phyloP scores from a whole-genome alignment of 2,113 vertebrate species.

The Scartelaos histophorus region DNA sequence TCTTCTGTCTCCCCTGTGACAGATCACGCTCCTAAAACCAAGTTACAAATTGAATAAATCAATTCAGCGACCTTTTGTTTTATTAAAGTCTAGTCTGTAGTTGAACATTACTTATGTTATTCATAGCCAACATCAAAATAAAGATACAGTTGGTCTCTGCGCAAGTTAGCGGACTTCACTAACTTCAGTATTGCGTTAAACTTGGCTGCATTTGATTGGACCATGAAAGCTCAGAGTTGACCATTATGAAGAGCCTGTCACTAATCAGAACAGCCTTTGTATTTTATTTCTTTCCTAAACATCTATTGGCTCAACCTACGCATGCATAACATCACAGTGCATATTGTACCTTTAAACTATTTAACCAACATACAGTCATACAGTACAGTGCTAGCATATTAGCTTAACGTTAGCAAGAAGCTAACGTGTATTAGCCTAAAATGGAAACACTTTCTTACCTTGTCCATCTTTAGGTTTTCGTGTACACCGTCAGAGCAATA shows the following conservation, averaged over 20 bases:
- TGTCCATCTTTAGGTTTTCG: constrained; percentile 43
- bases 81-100: neutral
- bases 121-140: too few relatives aligned
- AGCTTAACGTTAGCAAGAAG: constrained; percentile 3
- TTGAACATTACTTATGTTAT: neutral
- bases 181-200: neutral
- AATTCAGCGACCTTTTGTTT: constrained; percentile 21
- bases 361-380: too few relatives aligned
- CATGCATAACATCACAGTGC: neutral
- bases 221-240: neutral
- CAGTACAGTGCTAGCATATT: neutral
- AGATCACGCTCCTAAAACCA: constrained; percentile 42
- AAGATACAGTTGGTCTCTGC: too few relatives aligned
- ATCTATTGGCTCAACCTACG: constrained; percentile 22
- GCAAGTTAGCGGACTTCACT: too few relatives aligned
- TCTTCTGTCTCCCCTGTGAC: constrained; percentile 24
- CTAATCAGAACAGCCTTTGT: neutral
- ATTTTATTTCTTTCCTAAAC: neutral
- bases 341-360: neutral
- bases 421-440: constrained; percentile 3
- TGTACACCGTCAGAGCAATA: constrained; percentile 25
- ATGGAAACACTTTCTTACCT: constrained; percentile 32
- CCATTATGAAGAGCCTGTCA: neutral
- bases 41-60: neutral
- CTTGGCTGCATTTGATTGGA: neutral